Conservation (phyloP, 2,797 vertebrate genomes). For the Lepilemur ruficaudatus region DNA sequence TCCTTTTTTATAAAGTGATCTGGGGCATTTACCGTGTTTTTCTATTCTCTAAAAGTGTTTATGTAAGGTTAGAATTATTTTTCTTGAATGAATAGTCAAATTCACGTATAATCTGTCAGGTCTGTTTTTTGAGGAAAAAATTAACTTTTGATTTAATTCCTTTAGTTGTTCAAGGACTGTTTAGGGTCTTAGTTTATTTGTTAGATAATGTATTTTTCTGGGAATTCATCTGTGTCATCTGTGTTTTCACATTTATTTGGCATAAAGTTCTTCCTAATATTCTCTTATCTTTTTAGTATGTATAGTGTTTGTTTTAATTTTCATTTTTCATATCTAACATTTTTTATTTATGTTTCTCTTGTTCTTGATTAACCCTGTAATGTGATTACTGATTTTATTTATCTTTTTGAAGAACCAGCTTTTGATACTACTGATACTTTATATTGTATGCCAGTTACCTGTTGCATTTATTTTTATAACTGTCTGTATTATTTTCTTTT, state of each 20-base stretch:
- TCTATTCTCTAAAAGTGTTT: background rate
- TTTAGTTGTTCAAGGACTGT: background rate
- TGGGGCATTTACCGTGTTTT: background rate
- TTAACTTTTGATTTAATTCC: background rate
- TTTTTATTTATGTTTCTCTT: background rate
- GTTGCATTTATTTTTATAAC: background rate
- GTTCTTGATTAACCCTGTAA: background rate
- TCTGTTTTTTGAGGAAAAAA: background rate
- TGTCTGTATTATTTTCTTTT: background rate
- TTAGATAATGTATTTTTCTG: background rate
- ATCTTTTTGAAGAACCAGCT: background rate
- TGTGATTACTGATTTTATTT: background rate
- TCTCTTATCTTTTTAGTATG: background rate
- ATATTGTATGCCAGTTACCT: background rate
- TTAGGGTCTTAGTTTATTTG: background rate
- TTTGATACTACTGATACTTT: background rate
- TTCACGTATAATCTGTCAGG: background rate
- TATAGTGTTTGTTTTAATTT: background rate
- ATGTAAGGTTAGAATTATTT: conserved; percentile 1
- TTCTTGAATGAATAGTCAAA: background rate
- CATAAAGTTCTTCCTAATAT: background rate
- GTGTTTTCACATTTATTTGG: conserved; percentile 10
- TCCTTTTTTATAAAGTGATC: background rate
- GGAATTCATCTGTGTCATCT: background rate
- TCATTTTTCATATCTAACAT: background rate